A percentile compares a stretch with the other conserved stretches of the same genome.
Evolutionary conservation across 2,113 vertebrate species (phyloP).

Genomic region (Sialia sialis): DNA sequence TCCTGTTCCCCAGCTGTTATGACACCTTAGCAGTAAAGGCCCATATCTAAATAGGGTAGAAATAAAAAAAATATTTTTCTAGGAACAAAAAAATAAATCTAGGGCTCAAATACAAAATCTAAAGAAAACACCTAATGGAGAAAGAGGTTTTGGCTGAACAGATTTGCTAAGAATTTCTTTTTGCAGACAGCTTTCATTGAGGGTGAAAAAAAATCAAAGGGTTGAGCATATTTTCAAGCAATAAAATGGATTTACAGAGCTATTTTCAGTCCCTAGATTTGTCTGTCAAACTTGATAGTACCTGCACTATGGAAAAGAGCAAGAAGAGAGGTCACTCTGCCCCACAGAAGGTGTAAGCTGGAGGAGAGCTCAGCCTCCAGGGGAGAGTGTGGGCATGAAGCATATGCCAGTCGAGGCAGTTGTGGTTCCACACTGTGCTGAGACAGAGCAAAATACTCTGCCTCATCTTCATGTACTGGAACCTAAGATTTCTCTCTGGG

Average conservation of each 20-base stretch:
- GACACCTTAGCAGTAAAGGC: not conserved
- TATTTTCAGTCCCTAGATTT: not conserved
- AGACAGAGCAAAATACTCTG: not conserved
- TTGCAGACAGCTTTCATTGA: not conserved
- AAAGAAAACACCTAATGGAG: not conserved
- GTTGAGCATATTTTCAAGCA: not conserved
- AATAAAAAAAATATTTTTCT: not conserved
- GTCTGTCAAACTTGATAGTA: not conserved
- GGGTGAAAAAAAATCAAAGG: not conserved
- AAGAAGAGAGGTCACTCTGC: not conserved
- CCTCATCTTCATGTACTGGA: not conserved
- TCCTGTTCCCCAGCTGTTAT: not conserved
- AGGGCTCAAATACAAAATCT: not conserved
- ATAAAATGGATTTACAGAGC: not conserved
- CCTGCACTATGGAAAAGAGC: not conserved
- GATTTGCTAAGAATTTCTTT: not conserved
- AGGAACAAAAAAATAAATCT: not conserved
- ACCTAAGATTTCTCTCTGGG: not conserved
- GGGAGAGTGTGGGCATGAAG: not conserved
- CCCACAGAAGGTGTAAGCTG: not conserved
- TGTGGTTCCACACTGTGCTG: not conserved
- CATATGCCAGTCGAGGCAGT: not conserved
- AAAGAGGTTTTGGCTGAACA: not conserved
- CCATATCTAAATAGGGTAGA: not conserved
- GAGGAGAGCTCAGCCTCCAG: not conserved